These are phyloP conservation scores for Peromyscus leucopus DNA, from an alignment of 2,113 vertebrate species.

Conservation along the genomic window DNA sequence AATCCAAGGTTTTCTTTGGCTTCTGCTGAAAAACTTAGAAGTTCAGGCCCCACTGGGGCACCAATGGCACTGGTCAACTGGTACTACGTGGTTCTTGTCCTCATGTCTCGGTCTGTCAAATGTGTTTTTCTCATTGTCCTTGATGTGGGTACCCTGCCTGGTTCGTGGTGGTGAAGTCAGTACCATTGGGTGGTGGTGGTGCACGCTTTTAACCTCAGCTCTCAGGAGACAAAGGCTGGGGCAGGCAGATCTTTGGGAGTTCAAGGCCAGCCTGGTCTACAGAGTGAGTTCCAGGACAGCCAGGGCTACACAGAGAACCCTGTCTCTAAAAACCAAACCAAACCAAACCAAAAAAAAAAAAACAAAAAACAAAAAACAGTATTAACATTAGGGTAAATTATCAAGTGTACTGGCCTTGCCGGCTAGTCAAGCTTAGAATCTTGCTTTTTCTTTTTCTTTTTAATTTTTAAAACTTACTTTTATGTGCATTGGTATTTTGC, in stretches of 20 bases:
- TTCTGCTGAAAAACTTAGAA: constrained; percentile 29
- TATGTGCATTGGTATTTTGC: not conserved
- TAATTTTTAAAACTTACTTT: not conserved
- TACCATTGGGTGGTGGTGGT: not conserved
- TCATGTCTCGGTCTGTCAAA: not conserved
- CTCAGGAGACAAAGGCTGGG: not conserved
- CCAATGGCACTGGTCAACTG: accelerated
- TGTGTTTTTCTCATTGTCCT: not conserved
- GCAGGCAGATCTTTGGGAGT: not conserved
- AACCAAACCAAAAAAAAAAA: too few relatives aligned
- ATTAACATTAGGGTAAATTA: constrained; percentile 28
- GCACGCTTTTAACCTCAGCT: not conserved
- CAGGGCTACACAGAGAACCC: not conserved
- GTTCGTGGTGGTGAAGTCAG: not conserved
- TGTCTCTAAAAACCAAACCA: not conserved
- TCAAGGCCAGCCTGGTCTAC: not conserved
- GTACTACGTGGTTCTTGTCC: not conserved
- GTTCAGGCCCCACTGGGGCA: not conserved
- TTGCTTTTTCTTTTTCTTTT: not conserved
- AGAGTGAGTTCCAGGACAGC: not conserved
- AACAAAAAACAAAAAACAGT: not conserved
- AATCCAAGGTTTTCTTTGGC: not conserved
- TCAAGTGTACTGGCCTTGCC: not conserved
- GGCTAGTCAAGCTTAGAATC: not conserved
- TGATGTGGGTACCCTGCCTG: not conserved